A percentile compares a stretch with the other conserved stretches of the same genome.
These are phyloP conservation scores for Kryptopterus vitreolus DNA, from an alignment of 2,797 vertebrate genomes.

Conservation along the genomic window DNA sequence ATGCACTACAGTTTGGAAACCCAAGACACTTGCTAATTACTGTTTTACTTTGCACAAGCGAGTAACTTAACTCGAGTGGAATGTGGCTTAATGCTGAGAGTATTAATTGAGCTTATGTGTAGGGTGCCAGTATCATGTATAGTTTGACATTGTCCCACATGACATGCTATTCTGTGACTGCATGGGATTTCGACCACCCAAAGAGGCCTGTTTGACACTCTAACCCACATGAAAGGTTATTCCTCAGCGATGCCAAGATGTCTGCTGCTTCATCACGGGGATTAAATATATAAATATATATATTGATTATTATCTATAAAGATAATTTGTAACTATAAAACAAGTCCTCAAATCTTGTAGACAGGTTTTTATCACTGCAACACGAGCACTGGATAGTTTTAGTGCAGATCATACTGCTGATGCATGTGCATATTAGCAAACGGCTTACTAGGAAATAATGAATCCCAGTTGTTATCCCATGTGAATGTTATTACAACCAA, in stretches of 20 bases:
- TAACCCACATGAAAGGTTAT: slow-evolving; percentile 2
- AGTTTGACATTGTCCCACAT: not conserved
- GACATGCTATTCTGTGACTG: not conserved
- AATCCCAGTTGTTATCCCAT: not conserved
- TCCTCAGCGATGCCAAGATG: slow-evolving; percentile 22
- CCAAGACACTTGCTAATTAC: slow-evolving; percentile 13
- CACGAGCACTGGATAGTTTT: not conserved
- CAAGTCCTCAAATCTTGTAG: not conserved
- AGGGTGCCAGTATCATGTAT: not conserved
- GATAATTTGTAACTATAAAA: not conserved
- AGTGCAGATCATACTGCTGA: not conserved
- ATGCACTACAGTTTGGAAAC: slow-evolving; percentile 10
- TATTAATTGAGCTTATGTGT: not conserved
- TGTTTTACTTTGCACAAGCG: not conserved
- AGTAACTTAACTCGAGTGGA: not conserved
- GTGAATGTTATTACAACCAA: not conserved
- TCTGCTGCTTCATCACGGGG: slow-evolving; percentile 22
- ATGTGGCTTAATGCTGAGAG: not conserved
- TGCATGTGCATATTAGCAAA: not conserved
- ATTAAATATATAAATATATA: no score
- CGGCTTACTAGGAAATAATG: not conserved
- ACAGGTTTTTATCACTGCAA: not conserved
- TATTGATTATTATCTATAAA: no score
- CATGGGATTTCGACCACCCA: not conserved
- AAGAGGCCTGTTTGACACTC: not conserved